A percentile compares a stretch with the other conserved stretches of the same genome.
Conservation (phyloP, 2,888 invertebrate genomes). For the Latheticus oryzae region DNA sequence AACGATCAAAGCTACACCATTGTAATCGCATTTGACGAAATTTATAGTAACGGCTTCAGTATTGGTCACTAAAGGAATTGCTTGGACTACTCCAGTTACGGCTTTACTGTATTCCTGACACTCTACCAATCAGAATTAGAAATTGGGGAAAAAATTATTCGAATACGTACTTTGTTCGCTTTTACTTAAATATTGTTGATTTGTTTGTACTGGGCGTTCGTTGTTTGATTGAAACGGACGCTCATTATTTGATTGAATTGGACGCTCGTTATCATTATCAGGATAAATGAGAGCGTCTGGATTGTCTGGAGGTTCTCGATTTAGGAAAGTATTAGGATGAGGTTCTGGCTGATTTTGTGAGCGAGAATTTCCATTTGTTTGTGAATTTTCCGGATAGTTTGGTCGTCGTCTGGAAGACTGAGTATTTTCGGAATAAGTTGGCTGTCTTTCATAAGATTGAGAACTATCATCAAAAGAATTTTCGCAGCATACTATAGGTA, state of each 20-base stretch:
- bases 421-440: background rate
- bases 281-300: slow-evolving; percentile 2
- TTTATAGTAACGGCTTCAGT: slow-evolving; percentile 66
- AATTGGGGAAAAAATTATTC: slow-evolving; percentile 6
- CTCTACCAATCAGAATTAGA: slow-evolving; percentile 62
- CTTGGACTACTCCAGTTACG: slow-evolving; percentile 67
- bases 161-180: slow-evolving; percentile 58
- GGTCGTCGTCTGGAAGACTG: background rate
- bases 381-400: background rate
- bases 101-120: slow-evolving; percentile 70
- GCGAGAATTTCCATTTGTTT: background rate
- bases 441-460: background rate
- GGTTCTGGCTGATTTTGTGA: no score
- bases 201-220: no score
- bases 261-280: background rate
- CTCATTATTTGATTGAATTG: no score
- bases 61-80: slow-evolving; percentile 68
- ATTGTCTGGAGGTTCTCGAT: background rate
- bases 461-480: no score
- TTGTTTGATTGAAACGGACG: no score
- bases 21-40: slow-evolving; percentile 68
- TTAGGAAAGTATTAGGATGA: background rate
- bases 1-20: slow-evolving; percentile 69
- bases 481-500: slow-evolving; percentile 60
- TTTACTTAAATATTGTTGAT: no score